Percentiles rank a stretch among this genome's conserved stretches.
Conservation (phyloP, 2,797 vertebrate species). For the Diplodus sargus region DNA sequence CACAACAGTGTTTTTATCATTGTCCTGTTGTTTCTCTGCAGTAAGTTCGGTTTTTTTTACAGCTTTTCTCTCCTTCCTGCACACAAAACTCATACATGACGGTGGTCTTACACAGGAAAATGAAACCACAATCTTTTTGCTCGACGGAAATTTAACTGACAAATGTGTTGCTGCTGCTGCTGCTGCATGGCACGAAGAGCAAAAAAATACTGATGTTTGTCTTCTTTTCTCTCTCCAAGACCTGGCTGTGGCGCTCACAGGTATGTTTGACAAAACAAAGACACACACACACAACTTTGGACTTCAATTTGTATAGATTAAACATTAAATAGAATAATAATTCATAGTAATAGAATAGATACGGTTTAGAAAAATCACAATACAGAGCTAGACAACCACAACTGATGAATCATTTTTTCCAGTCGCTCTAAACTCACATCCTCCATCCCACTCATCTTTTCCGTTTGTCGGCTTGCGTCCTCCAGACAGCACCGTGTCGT, state of each 20-base stretch:
- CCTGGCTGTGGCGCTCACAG: conserved; percentile 22
- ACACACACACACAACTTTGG: background rate
- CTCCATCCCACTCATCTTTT: conserved; percentile 39
- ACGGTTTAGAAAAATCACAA: background rate
- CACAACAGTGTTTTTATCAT: conserved; percentile 6
- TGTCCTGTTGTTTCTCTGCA: conserved; percentile 53
- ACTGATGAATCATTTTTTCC: conserved; percentile 48
- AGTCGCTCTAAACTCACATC: conserved; percentile 6
- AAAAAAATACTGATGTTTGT: background rate
- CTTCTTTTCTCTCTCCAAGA: conserved; percentile 48
- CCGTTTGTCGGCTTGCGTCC: conserved; percentile 15
- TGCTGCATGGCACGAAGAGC: background rate
- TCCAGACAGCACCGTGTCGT: conserved; percentile 63
- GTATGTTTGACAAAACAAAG: conserved; percentile 42
- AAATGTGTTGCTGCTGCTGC: conserved; percentile 19
- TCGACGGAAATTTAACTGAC: conserved; percentile 39
- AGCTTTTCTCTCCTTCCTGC: background rate
- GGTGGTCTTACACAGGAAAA: conserved; percentile 72
- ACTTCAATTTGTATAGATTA: background rate
- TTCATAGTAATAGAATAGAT: too few species aligned
- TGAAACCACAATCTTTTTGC: conserved; percentile 57
- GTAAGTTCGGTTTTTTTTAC: conserved; percentile 64
- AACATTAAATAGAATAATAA: too few species aligned
- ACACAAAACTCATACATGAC: background rate
- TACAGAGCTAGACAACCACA: background rate